Evolutionary conservation across 2,888 invertebrate genomes (phyloP).

Genomic region (Corythucha ciliata): DNA sequence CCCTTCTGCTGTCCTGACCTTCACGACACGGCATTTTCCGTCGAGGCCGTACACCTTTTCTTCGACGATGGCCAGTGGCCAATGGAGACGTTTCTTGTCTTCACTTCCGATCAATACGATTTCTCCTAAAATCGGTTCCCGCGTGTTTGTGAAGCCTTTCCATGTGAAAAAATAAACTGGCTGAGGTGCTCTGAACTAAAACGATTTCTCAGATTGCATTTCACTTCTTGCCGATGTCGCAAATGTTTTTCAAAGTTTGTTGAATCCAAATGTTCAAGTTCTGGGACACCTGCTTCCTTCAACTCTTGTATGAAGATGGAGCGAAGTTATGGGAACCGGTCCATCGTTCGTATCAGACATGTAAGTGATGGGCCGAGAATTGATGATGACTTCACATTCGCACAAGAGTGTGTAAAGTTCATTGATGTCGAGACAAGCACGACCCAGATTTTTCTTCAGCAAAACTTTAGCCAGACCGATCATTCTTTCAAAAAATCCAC

Average conservation of each 20-base stretch:
- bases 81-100: conserved; percentile 8
- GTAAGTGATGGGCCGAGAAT: conserved; percentile 17
- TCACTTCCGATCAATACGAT: conserved; percentile 20
- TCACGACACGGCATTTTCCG: conserved; percentile 9
- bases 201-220: conserved; percentile 6
- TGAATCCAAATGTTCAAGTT: conserved; percentile 16
- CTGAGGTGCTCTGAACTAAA: conserved; percentile 13
- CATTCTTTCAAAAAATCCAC: conserved; percentile 40
- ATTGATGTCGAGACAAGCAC: conserved; percentile 17
- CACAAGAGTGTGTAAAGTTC: conserved; percentile 25
- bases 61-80: conserved; percentile 23
- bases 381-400: conserved; percentile 25
- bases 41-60: neutral
- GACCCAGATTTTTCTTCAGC: conserved; percentile 19
- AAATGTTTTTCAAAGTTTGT: conserved; percentile 8
- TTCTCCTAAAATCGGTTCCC: conserved; percentile 6
- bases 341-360: conserved; percentile 25
- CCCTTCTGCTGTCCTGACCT: conserved; percentile 11
- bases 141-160: neutral
- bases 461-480: conserved; percentile 21
- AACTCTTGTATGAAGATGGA: conserved; percentile 33
- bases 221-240: conserved; percentile 11
- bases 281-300: conserved; percentile 12
- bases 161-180: conserved; percentile 1
- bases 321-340: conserved; percentile 33